Base-by-base conservation (phyloP, 2,888 invertebrate genomes). In the Dicyrtoma fusca region DNA sequence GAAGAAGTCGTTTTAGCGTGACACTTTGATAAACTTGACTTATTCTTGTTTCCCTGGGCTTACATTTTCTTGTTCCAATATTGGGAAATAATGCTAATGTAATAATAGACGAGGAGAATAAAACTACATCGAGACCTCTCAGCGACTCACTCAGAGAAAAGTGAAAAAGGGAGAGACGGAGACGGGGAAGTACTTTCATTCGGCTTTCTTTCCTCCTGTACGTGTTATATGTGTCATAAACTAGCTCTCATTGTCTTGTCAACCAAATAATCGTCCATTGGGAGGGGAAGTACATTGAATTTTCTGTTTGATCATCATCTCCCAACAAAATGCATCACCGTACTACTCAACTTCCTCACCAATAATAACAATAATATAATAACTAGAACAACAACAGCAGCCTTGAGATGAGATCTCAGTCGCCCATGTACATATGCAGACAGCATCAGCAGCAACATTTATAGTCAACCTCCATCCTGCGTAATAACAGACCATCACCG, bases 1-100 rank as follows among this genome's bases (percentile, higher is more conserved):
- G 25, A 44, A n/a, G 21, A 21, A 63, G 45, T 63, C 62, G 45
- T 63, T 63, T 63, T 63, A 63, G 62, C 44, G 62, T 44, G 62
- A 63, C 44, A 63, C 44, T 19, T 21, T 44, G 62, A 63, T 63
- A 63, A 63, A 44, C 21, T 45, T 63, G 44, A 45, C 45, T 11
- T 63, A 21, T 19, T n/a, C n/a, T n/a, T n/a, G n/a, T n/a, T n/a
- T 21, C 19, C 17, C 19, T 17, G 1, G 10, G 17, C 53, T 19
- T 53, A 11, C 8, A 17, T 53, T 53, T 53, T 17, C 53, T 17
- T 17, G 19, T 14, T 53, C 8, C 34, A 3, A 34, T 3, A 34
- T 34, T 34, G 34, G 3, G 34, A 34, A 34, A 34, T 34, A 34
- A 34, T 34, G 34, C 8, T 34, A 34, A 34, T 34, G 34, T 34